These are phyloP conservation scores for Caenorhabditis zanzibari DNA, from an alignment of 2,888 invertebrate species.

Conservation along the genomic window DNA sequence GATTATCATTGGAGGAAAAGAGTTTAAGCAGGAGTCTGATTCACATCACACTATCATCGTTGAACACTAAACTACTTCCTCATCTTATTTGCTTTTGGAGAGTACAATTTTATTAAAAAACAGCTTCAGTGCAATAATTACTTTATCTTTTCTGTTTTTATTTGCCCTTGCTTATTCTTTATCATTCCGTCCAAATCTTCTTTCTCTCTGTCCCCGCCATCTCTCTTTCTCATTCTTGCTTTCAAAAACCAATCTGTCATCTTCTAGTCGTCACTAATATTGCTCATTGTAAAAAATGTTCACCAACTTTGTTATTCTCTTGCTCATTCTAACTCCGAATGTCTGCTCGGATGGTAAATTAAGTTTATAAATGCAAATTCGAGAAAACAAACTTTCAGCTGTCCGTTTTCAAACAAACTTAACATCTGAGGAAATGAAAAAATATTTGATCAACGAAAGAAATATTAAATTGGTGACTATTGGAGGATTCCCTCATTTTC, in stretches of 20 bases:
- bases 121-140: conserved; percentile 6
- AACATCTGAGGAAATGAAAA: conserved; percentile 24
- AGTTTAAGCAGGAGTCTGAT: not conserved
- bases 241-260: not conserved
- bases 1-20: conserved; percentile 2
- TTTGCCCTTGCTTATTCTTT: conserved; percentile 6
- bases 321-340: conserved; percentile 24
- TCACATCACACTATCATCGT: not conserved
- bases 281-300: conserved; percentile 17
- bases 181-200: not conserved
- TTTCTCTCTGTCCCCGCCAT: not conserved
- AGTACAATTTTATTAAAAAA: not conserved
- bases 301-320: conserved; percentile 7
- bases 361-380: not conserved
- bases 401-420: conserved; percentile 19
- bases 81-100: not conserved
- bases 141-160: conserved; percentile 1
- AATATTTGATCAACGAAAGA: conserved; percentile 10
- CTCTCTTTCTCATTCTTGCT: not conserved
- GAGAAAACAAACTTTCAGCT: conserved; percentile 4
- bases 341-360: conserved; percentile 32
- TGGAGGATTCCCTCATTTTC: not conserved
- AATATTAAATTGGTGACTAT: conserved; percentile 12
- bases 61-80: not conserved
- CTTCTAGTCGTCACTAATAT: not conserved